phyloP scores from a whole-genome alignment of 2,797 vertebrate species.

The Ara ararauna region DNA sequence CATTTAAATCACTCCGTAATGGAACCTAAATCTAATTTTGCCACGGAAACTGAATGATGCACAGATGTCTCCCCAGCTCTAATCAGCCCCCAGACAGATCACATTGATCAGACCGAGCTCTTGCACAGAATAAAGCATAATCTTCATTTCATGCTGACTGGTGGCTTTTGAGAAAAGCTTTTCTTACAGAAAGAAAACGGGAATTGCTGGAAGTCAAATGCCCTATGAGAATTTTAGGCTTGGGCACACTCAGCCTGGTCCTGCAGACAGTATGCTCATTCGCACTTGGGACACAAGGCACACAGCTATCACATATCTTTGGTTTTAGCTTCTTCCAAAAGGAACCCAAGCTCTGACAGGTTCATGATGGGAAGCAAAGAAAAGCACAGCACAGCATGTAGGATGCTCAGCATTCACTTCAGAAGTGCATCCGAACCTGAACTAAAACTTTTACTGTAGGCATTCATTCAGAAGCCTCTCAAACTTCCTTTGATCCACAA shows the following conservation, averaged over 20 bases:
- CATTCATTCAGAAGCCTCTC: background rate
- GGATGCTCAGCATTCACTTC: background rate
- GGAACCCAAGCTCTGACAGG: background rate
- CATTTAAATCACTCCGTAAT: constrained; percentile 3
- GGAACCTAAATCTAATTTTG: constrained; percentile 21
- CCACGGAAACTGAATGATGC: background rate
- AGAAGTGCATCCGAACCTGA: background rate
- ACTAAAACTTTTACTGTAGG: background rate
- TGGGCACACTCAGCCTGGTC: background rate
- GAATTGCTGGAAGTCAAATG: background rate
- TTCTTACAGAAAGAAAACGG: background rate
- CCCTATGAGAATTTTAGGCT: background rate
- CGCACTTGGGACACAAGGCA: rapidly evolving
- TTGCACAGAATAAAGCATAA: background rate
- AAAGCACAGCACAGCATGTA: background rate
- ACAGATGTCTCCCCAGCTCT: background rate
- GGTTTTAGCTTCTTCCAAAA: background rate
- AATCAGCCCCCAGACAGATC: background rate
- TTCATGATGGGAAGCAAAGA: background rate
- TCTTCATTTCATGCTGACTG: background rate
- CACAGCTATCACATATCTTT: rapidly evolving
- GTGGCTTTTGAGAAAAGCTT: background rate
- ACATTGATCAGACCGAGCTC: background rate
- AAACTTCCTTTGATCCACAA: background rate
- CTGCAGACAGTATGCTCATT: background rate